Percentiles rank a stretch among this genome's conserved stretches.
These are phyloP conservation scores for Megalops atlanticus DNA, from an alignment of 2,113 vertebrate genomes.

Conservation along the genomic window DNA sequence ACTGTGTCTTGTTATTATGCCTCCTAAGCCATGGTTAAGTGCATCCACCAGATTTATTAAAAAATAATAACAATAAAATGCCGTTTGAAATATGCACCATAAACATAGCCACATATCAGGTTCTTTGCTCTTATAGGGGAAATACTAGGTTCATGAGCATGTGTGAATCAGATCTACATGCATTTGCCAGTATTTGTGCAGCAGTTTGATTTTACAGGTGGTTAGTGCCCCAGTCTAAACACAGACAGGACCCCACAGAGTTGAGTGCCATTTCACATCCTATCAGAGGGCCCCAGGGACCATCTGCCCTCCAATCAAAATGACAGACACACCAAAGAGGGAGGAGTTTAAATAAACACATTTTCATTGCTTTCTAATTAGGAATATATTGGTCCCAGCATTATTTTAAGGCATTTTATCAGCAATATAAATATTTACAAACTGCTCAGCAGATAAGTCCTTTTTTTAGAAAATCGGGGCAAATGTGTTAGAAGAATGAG, in stretches of 20 bases:
- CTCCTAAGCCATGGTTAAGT: too few species aligned
- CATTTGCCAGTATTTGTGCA: slow-evolving; percentile 57
- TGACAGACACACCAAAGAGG: slow-evolving; percentile 1
- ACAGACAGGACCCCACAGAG: slow-evolving; percentile 3
- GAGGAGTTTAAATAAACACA: slow-evolving; percentile 1
- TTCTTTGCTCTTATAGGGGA: background rate
- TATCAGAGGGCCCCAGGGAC: background rate
- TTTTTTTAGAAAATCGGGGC: background rate
- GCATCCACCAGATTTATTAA: too few species aligned
- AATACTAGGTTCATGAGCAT: background rate
- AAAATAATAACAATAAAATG: too few species aligned
- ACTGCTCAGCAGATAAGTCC: background rate
- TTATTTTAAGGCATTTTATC: background rate
- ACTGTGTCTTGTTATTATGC: too few species aligned
- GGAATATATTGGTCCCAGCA: background rate
- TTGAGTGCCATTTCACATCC: background rate
- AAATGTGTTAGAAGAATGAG: background rate
- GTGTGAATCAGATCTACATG: slow-evolving; percentile 45
- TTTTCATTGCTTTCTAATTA: background rate
- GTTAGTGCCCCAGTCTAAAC: slow-evolving; percentile 43
- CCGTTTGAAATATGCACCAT: background rate
- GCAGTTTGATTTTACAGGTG: slow-evolving; percentile 52
- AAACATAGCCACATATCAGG: background rate
- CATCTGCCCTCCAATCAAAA: background rate
- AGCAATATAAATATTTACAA: background rate